phyloP scores from a whole-genome alignment of 2,113 vertebrate genomes.

The Clarias macrocephalus region DNA sequence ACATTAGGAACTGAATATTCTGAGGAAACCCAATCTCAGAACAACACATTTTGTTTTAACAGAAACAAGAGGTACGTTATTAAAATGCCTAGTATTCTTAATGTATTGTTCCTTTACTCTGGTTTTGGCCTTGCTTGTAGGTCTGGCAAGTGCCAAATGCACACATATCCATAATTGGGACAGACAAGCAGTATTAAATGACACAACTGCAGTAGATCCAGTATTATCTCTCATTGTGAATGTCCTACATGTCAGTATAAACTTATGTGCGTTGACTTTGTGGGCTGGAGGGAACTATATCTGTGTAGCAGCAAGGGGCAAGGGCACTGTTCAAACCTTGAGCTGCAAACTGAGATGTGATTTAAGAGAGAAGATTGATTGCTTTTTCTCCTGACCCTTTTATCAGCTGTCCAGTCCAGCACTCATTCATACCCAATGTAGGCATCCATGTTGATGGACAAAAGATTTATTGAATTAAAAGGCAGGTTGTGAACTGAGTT shows the following conservation, averaged over 20 bases:
- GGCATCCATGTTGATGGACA: slow-evolving; percentile 54
- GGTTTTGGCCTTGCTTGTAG: slow-evolving; percentile 14
- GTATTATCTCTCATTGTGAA: slow-evolving; percentile 47
- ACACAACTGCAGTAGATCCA: slow-evolving; percentile 43
- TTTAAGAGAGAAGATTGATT: slow-evolving; percentile 55
- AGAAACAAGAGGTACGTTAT: neutral
- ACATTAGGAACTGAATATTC: slow-evolving; percentile 6
- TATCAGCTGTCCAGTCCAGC: slow-evolving; percentile 48
- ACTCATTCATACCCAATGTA: slow-evolving; percentile 46
- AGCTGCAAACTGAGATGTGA: slow-evolving; percentile 46
- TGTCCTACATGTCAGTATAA: slow-evolving; percentile 50
- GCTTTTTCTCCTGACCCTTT: slow-evolving; percentile 36
- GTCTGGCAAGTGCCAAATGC: slow-evolving; percentile 20
- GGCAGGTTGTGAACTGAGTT: slow-evolving; percentile 43
- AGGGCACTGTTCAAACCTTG: slow-evolving; percentile 43
- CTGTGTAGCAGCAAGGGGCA: slow-evolving; percentile 51
- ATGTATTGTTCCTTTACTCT: slow-evolving; percentile 19
- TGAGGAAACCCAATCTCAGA: slow-evolving; percentile 5
- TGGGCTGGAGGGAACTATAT: slow-evolving; percentile 44
- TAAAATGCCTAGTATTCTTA: neutral
- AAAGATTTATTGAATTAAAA: slow-evolving; percentile 60
- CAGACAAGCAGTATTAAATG: slow-evolving; percentile 52
- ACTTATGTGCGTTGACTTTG: slow-evolving; percentile 48
- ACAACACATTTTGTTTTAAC: slow-evolving; percentile 23
- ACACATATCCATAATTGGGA: slow-evolving; percentile 45